Base-by-base conservation (phyloP, 1,140 invertebrate species). In the Drosophila guanche region DNA sequence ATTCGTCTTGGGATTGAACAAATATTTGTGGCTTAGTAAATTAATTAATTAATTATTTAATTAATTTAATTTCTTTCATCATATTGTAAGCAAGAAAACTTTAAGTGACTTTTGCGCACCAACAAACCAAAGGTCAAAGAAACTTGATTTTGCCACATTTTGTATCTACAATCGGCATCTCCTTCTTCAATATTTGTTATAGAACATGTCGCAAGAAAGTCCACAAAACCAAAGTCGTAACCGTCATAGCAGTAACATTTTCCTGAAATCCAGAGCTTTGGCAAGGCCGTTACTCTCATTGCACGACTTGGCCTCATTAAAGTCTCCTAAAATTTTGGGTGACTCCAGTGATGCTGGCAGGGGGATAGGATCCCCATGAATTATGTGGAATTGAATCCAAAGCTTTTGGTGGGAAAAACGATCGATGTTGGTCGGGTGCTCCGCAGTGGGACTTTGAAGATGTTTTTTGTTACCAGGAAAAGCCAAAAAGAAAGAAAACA, bases 321-420 rank as follows among this genome's bases (percentile, higher is more conserved):
- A 68, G 66, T 59, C 45, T 27, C 25, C 16, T 50, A 42, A 22
- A 20, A 16, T 23, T 47, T 56, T 37, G 53, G 43, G 37, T 8
- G 53, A 5, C 27, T 42, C 20, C 41, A n/a, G 40, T 29, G 14
- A 10, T 41, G 33, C 8, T 8, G 2, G 47, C 8, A 8, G 12
- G 20, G 56, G 23, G 29, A 20, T 20, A 20, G 16, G 55, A 48
- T 22, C 16, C 10, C 72, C 60, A 76, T 84, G 76, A 84, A 85
- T 85, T 77, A 85, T 85, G 63, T 77, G 80, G 62, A 76, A 84
- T 79, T 85, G 86, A 85, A 85, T 86, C 66, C 81, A 22, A 70
- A 60, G 67, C 72, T 80, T 76, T 86, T 79, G 65, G 50, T 40
- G 50, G 43, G 23, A 59, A 59, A 67, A 51, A 41, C 52, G 68